phyloP scores from a whole-genome alignment of 1,140 invertebrate species.

The Anastatus disparis region DNA sequence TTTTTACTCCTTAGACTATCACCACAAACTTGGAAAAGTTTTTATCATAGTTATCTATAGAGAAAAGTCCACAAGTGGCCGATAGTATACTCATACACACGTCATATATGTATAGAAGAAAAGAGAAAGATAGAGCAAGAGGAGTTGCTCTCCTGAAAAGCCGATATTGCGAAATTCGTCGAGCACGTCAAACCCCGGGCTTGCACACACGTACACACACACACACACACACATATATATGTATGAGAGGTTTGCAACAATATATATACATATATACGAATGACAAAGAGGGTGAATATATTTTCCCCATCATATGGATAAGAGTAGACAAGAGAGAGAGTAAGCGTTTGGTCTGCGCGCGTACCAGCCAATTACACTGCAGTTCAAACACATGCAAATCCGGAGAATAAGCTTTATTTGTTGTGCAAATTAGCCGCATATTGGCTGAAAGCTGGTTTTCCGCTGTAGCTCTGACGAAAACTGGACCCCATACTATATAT shows the following conservation, averaged over 20 bases:
- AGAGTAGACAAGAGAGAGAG: background rate
- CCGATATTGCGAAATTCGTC: constrained; percentile 41
- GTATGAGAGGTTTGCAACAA: no score
- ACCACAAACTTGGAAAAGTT: constrained; percentile 24
- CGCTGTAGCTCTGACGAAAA: background rate
- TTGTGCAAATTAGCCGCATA: constrained; percentile 68
- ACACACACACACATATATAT: no score
- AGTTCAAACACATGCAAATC: constrained; percentile 70
- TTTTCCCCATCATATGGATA: no score
- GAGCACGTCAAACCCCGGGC: constrained; percentile 19
- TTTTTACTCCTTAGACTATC: constrained; percentile 36
- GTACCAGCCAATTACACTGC: constrained; percentile 65
- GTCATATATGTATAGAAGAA: no score
- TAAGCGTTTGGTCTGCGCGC: background rate
- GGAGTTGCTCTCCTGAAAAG: constrained; percentile 19
- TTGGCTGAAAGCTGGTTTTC: constrained; percentile 49
- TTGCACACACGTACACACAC: constrained; percentile 1
- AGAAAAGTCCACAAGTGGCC: background rate
- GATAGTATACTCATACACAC: no score
- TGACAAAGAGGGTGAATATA: constrained; percentile 24
- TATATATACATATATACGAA: no score
- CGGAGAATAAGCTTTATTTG: constrained; percentile 68
- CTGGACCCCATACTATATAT: no score
- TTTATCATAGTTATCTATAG: constrained; percentile 29
- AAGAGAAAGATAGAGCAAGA: constrained; percentile 26